These are phyloP conservation scores for Eulemur rubriventer DNA, from an alignment of 2,797 vertebrate species.

Conservation along the genomic window DNA sequence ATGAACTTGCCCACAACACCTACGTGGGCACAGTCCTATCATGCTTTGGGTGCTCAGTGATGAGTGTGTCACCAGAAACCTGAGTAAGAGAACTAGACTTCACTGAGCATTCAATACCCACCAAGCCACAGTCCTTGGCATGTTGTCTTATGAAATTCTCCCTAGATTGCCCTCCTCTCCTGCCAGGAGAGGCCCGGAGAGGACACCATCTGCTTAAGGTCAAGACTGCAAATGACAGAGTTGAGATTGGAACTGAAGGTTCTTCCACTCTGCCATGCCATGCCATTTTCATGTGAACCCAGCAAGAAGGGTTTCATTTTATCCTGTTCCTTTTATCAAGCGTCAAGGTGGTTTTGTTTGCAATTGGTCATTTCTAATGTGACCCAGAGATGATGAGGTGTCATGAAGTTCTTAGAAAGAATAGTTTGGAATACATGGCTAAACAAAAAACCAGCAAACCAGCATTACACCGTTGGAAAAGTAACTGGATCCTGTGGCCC, in stretches of 20 bases:
- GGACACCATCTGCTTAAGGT: neutral
- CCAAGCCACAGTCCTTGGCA: neutral
- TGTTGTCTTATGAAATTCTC: neutral
- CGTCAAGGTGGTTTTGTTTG: neutral
- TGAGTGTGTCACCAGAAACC: neutral
- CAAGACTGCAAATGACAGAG: neutral
- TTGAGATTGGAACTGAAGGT: neutral
- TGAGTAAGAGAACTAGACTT: neutral
- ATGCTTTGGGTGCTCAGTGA: neutral
- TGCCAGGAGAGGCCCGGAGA: neutral
- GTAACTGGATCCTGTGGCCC: neutral
- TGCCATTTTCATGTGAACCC: neutral
- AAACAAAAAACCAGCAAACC: neutral
- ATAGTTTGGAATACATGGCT: neutral
- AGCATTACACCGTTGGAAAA: neutral
- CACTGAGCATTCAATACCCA: neutral
- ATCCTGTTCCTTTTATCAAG: neutral
- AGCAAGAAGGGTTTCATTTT: neutral
- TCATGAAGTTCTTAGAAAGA: neutral
- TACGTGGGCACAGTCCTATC: rapidly evolving
- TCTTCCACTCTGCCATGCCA: neutral
- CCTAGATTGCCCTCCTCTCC: neutral
- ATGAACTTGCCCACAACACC: neutral
- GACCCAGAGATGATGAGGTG: neutral
- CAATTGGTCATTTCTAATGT: neutral